Evolutionary conservation across 1,140 invertebrate genomes (phyloP).

Genomic region (Meteorus sp.): DNA sequence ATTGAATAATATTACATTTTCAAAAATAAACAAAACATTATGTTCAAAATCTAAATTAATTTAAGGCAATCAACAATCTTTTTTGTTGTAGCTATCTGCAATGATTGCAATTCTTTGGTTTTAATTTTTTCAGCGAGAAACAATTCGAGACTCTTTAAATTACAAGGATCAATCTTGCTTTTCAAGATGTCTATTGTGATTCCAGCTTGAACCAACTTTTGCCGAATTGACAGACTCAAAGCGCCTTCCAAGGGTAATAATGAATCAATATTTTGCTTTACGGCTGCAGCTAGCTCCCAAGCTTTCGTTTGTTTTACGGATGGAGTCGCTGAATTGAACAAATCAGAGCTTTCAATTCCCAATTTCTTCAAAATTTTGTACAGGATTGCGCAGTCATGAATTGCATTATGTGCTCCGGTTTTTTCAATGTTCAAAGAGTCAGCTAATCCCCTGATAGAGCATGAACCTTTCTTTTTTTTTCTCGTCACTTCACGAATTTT

Average conservation of each 20-base stretch:
- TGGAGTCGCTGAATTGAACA: not conserved
- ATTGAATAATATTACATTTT: not conserved
- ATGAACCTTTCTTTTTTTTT: conserved; percentile 4
- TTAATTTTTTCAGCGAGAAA: not conserved
- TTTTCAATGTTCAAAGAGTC: not conserved
- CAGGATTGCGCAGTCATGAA: not conserved
- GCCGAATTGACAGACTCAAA: not conserved
- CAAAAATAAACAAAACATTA: not conserved
- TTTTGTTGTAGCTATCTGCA: not conserved
- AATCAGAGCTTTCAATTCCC: not conserved
- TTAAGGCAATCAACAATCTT: not conserved
- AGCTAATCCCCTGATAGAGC: not conserved
- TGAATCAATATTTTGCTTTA: not conserved
- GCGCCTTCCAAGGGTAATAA: not conserved
- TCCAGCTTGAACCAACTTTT: not conserved
- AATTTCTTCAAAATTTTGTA: conserved; percentile 1
- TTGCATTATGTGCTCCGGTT: conserved; percentile 2
- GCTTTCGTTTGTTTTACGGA: not conserved
- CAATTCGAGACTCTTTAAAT: not conserved
- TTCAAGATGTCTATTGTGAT: not conserved
- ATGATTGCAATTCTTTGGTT: not conserved
- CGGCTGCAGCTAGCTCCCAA: not conserved
- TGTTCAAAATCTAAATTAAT: not conserved
- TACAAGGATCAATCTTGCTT: not conserved
- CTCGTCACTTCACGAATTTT: not conserved